Conservation (phyloP, 2,113 vertebrate species). For the Ahaetulla prasina region DNA sequence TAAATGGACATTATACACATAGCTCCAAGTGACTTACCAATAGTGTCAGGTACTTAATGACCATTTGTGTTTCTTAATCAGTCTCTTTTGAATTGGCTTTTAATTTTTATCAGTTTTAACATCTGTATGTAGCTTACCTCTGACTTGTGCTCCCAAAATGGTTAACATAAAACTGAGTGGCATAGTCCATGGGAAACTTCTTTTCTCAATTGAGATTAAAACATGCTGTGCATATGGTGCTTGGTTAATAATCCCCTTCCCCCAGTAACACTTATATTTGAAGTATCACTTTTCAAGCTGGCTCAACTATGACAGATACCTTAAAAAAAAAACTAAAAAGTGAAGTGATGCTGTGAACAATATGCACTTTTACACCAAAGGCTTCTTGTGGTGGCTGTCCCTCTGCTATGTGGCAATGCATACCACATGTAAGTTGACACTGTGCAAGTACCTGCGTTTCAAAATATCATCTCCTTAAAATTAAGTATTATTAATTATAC, state of each 20-base stretch:
- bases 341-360: neutral
- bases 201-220: neutral
- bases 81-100: neutral
- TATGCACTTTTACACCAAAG: neutral
- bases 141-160: neutral
- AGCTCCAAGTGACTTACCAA: conserved; percentile 3
- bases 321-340: conserved; percentile 34
- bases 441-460: neutral
- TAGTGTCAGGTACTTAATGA: neutral
- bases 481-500: neutral
- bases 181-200: neutral
- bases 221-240: neutral
- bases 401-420: neutral
- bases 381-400: neutral
- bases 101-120: neutral
- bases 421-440: accelerated
- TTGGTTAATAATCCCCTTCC: neutral
- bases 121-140: neutral
- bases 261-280: conserved; percentile 9
- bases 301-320: conserved; percentile 21
- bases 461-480: neutral
- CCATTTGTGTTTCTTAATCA: neutral
- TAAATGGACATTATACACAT: neutral
- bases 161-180: neutral
- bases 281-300: conserved; percentile 22